Evolutionary conservation across 2,113 vertebrate genomes (phyloP).

Genomic region (Aldabrachelys gigantea): DNA sequence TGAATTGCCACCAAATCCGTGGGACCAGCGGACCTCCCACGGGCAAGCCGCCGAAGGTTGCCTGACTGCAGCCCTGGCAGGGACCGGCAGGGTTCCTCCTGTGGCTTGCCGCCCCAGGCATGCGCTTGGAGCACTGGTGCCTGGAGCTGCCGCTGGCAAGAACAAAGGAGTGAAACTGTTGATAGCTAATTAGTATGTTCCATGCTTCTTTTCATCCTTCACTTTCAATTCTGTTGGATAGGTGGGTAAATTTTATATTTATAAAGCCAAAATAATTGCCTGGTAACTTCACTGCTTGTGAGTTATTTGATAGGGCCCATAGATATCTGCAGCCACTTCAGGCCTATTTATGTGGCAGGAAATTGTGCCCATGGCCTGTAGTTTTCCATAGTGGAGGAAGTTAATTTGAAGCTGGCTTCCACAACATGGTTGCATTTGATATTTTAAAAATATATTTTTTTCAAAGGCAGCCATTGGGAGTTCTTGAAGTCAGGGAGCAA

Average conservation of each 20-base stretch:
- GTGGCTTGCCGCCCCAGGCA: too few relatives aligned
- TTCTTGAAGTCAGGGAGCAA: not conserved
- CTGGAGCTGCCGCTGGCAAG: too few relatives aligned
- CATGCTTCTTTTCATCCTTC: not conserved
- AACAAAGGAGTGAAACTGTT: fast-evolving
- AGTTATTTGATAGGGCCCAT: not conserved
- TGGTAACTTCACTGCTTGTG: not conserved
- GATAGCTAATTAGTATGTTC: not conserved
- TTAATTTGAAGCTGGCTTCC: not conserved
- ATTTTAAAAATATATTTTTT: not conserved
- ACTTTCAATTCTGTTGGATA: not conserved
- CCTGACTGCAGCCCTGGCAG: too few relatives aligned
- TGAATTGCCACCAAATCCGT: too few relatives aligned
- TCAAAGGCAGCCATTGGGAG: not conserved
- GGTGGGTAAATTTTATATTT: not conserved
- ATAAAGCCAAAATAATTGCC: not conserved
- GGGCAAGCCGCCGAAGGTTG: too few relatives aligned
- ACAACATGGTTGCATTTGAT: not conserved
- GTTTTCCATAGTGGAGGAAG: not conserved
- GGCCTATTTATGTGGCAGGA: not conserved
- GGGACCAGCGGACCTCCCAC: too few relatives aligned
- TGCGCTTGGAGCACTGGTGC: too few relatives aligned
- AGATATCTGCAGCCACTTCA: not conserved
- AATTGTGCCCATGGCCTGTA: not conserved
- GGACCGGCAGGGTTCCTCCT: too few relatives aligned